Evolutionary conservation across 2,888 invertebrate species (phyloP).

Genomic region (Napeogenes sylphis): DNA sequence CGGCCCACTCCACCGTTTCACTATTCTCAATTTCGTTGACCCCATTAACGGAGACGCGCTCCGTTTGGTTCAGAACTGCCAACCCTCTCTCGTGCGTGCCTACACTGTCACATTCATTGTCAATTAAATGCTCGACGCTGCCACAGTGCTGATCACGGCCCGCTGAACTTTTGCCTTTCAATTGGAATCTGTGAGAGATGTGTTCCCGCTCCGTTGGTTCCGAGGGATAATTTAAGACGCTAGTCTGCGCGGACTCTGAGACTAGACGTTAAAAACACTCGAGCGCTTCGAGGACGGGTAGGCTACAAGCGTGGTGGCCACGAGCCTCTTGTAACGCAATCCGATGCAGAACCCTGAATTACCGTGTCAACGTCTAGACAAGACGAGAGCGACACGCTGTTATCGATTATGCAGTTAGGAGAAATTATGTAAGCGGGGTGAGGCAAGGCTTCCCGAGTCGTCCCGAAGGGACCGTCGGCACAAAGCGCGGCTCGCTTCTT

Average conservation of each 20-base stretch:
- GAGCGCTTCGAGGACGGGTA: conserved; percentile 30
- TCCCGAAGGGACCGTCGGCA: conserved; percentile 45
- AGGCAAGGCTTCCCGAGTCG: conserved; percentile 47
- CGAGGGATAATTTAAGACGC: conserved; percentile 33
- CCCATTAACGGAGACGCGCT: conserved; percentile 64
- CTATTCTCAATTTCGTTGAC: conserved; percentile 73
- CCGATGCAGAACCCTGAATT: conserved; percentile 45
- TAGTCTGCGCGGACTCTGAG: conserved; percentile 27
- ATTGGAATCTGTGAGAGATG: conserved; percentile 41
- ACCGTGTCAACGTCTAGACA: conserved; percentile 58
- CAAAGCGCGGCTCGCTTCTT: conserved; percentile 63
- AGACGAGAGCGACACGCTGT: conserved; percentile 55
- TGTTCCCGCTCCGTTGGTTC: conserved; percentile 39
- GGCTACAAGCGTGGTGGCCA: conserved; percentile 31
- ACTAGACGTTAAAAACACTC: conserved; percentile 44
- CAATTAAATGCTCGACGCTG: conserved; percentile 58
- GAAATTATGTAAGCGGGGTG: conserved; percentile 67
- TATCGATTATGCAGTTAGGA: conserved; percentile 73
- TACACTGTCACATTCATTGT: conserved; percentile 61
- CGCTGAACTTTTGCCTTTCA: conserved; percentile 42
- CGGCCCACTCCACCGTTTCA: conserved; percentile 57
- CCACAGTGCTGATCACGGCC: conserved; percentile 44
- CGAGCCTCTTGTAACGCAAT: conserved; percentile 48
- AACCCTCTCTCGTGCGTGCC: conserved; percentile 47
- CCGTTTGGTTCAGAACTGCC: conserved; percentile 47